Conservation (phyloP, 2,888 invertebrate genomes). For the Noctua janthe region DNA sequence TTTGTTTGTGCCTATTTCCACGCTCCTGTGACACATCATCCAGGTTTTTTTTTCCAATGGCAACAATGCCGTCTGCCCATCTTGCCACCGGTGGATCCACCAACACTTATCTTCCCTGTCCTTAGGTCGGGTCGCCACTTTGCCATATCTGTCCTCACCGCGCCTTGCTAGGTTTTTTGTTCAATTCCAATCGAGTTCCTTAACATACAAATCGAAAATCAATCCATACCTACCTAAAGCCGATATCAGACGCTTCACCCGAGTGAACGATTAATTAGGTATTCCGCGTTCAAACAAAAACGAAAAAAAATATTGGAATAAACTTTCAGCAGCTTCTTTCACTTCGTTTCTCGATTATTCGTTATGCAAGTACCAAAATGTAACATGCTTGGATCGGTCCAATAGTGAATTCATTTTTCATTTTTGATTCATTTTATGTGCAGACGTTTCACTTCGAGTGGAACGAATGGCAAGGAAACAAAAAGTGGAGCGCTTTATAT, state of each 20-base stretch:
- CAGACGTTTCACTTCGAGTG: not conserved
- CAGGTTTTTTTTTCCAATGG: not conserved
- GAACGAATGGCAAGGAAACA: not conserved
- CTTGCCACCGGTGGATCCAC: not conserved
- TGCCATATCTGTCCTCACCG: not conserved
- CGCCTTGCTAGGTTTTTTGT: not conserved
- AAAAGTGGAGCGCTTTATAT: not conserved
- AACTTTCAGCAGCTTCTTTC: not conserved
- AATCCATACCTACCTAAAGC: not conserved
- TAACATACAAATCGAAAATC: conserved; percentile 7
- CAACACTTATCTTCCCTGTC: not conserved
- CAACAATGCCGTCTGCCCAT: not conserved
- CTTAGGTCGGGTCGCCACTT: not conserved
- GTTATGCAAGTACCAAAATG: not conserved
- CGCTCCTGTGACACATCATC: not conserved
- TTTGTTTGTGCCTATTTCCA: not conserved
- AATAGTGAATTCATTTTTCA: not conserved
- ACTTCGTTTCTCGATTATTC: not conserved
- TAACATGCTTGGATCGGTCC: too few species aligned
- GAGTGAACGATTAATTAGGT: not conserved
- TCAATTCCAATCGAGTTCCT: not conserved
- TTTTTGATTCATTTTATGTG: not conserved
- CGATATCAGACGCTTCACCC: not conserved
- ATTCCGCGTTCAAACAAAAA: not conserved
- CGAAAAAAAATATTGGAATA: not conserved